phyloP scores from a whole-genome alignment of 1,140 invertebrate genomes.

The Procambarus virginalis region DNA sequence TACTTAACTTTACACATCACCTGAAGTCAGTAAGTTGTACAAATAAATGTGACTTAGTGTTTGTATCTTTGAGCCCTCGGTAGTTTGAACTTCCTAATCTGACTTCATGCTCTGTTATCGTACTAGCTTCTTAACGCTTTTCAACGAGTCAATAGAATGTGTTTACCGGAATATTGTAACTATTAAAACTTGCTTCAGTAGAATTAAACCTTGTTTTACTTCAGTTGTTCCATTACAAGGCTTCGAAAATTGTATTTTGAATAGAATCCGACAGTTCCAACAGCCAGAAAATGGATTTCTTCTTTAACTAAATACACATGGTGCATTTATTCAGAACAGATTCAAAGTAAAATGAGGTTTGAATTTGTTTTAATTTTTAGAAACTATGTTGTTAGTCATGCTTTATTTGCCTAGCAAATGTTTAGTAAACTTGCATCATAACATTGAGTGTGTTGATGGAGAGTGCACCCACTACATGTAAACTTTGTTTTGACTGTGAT shows the following conservation, averaged over 20 bases:
- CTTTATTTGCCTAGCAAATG: not conserved
- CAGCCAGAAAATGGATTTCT: no score
- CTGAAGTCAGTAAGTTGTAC: not conserved
- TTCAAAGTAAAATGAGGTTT: not conserved
- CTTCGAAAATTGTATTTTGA: not conserved
- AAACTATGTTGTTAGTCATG: not conserved
- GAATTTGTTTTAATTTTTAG: not conserved
- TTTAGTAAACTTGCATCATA: not conserved
- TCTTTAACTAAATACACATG: no score
- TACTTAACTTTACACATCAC: not conserved
- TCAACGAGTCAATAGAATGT: no score
- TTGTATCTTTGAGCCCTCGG: not conserved
- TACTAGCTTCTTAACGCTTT: no score
- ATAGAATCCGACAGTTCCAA: no score
- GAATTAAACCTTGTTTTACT: not conserved
- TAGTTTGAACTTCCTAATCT: not conserved
- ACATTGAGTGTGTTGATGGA: not conserved
- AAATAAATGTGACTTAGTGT: not conserved
- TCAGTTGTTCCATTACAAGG: not conserved
- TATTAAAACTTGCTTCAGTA: not conserved
- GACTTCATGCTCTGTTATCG: not conserved
- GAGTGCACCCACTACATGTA: not conserved
- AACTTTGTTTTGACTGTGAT: not conserved
- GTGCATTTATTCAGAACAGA: not conserved
- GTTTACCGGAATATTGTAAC: not conserved